Evolutionary conservation across 1,140 invertebrate species (phyloP), one percentile per base, ranked within the genome.

Genomic region (Aphelenchoides fujianensis): DNA sequence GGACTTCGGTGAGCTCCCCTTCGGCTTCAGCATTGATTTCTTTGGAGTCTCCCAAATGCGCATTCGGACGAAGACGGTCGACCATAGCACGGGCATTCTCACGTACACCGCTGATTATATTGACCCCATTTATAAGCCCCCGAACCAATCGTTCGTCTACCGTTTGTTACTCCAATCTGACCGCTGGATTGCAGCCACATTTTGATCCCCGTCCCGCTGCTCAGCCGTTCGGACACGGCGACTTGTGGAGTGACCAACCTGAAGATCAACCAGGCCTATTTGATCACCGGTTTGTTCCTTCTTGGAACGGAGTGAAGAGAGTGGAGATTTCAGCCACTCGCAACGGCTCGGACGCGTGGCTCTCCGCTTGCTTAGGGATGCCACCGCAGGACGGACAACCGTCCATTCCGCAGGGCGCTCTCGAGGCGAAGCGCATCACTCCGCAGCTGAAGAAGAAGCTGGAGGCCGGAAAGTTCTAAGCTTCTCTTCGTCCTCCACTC

Each of bases 221-320:
- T 32, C 5, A 59, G 27, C 34, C 5, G 27, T 5, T 5, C 55
- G 28, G 55, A 7, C 5, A 7, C 55, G 28, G 55, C 55, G 5
- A 19, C 55, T 5, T 59, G 55, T 59, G 55, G 55, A 7, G 55
- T 23, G 5, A 59, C 55, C 5, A 23, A 23, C 23, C 34, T 59
- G 23, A 19, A 59, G 34, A 32, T 59, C 5, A 23, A 23, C 23
- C 5, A 59, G 5, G 55, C 28, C 5, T 59, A 59, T 19, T 59
- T 59, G 55, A 59, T 59, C 23, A 59, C 55, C 23, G 55, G 55
- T 59, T 16, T 32, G 55, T 19, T 7, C 34, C n/a, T n/a, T n/a
- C n/a, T n/a, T n/a, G n/a, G n/a, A n/a, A n/a, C n/a, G n/a, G n/a
- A n/a, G n/a, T n/a, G n/a, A n/a, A n/a, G n/a, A n/a, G n/a, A n/a